Conservation (phyloP, 2,113 vertebrate genomes). For the Nothoprocta perdicaria region DNA sequence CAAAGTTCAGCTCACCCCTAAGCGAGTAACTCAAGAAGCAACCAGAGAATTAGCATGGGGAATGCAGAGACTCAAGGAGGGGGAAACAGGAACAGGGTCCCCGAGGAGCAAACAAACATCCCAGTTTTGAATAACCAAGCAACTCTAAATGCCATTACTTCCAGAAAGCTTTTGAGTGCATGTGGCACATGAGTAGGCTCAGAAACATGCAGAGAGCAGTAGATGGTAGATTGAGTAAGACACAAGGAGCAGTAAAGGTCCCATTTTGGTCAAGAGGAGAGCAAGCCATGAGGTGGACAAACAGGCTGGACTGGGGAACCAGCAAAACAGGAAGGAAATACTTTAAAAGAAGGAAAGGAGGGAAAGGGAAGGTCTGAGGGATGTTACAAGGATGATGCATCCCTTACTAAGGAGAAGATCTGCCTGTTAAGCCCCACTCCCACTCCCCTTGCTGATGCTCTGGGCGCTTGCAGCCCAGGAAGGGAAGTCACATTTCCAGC, state of each 20-base stretch:
- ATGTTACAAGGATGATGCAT: neutral
- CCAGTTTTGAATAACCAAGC: neutral
- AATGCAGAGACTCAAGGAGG: rapidly evolving
- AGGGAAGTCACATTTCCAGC: neutral
- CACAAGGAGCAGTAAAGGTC: rapidly evolving
- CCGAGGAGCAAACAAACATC: constrained; percentile 25
- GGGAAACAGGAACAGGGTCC: neutral
- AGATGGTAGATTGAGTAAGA: neutral
- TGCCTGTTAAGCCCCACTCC: neutral
- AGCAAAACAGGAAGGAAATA: rapidly evolving
- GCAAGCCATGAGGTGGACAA: rapidly evolving
- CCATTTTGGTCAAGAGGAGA: neutral
- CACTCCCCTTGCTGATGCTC: neutral
- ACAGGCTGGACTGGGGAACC: neutral
- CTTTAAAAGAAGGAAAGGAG: neutral
- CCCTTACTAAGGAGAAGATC: neutral
- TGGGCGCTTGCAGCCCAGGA: neutral
- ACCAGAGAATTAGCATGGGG: neutral
- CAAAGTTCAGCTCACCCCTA: constrained; percentile 61
- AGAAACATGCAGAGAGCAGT: rapidly evolving
- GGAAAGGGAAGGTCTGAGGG: neutral
- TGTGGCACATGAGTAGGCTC: neutral
- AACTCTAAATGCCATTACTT: neutral
- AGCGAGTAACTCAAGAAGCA: constrained; percentile 60
- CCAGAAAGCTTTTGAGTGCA: rapidly evolving